Conservation (phyloP, 2,888 invertebrate genomes). For the Eulithis testata region DNA sequence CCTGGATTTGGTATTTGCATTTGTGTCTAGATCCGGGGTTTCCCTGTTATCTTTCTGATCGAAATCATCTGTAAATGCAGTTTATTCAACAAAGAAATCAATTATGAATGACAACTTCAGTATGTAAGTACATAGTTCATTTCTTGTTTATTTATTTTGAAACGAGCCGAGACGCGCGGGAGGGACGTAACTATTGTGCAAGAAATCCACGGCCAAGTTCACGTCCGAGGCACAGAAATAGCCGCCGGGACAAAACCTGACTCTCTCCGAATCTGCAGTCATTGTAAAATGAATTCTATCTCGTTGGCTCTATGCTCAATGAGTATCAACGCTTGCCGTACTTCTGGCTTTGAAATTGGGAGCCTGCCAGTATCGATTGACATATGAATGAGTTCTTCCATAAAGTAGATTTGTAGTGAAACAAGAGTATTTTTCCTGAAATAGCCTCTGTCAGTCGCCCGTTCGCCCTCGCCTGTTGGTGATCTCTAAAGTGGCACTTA, state of each 20-base stretch:
- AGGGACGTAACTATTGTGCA: slow-evolving; percentile 12
- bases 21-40: too few relatives aligned
- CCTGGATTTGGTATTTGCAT: neutral
- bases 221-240: slow-evolving; percentile 50
- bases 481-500: slow-evolving; percentile 1
- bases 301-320: neutral
- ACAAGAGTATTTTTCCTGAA: neutral
- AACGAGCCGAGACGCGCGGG: neutral
- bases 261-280: slow-evolving; percentile 7
- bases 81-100: neutral
- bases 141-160: neutral
- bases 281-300: slow-evolving; percentile 8
- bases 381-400: slow-evolving; percentile 8
- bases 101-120: neutral
- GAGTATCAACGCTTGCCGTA: neutral
- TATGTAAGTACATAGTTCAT: neutral
- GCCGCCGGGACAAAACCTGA: slow-evolving; percentile 29
- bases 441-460: slow-evolving; percentile 22
- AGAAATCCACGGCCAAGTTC: slow-evolving; percentile 58
- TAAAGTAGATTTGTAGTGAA: neutral
- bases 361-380: slow-evolving; percentile 7
- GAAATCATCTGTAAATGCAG: too few relatives aligned
- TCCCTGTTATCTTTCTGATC: too few relatives aligned
- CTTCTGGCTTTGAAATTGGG: slow-evolving; percentile 8
- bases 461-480: slow-evolving; percentile 14